phyloP scores from a whole-genome alignment of 2,797 vertebrate species.

The Aselliscus stoliczkanus region DNA sequence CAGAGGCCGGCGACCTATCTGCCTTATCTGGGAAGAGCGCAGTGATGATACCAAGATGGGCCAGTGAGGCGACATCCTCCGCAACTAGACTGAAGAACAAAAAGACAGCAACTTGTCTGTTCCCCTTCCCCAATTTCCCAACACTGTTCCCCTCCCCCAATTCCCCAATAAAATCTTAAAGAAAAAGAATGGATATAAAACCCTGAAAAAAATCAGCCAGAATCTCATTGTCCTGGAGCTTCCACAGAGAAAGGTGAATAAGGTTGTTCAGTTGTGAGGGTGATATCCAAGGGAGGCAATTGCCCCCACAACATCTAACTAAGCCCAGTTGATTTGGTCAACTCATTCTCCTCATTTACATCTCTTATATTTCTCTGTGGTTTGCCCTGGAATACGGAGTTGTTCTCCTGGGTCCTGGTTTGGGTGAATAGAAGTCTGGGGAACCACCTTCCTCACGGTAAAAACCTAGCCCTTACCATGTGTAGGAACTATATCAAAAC shows the following conservation, averaged over 20 bases:
- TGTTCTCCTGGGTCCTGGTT: not conserved
- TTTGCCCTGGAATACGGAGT: not conserved
- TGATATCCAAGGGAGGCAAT: not conserved
- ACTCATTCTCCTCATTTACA: not conserved
- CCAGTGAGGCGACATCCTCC: too few species aligned
- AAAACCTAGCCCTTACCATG: not conserved
- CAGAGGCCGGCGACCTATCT: too few species aligned
- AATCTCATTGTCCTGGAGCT: not conserved
- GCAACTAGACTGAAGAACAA: too few species aligned
- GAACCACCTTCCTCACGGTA: not conserved
- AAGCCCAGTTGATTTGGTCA: not conserved
- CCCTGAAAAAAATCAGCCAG: not conserved
- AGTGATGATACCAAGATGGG: too few species aligned
- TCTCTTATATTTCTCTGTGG: not conserved
- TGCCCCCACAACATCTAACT: not conserved
- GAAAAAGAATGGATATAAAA: not conserved
- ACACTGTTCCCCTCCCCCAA: too few species aligned
- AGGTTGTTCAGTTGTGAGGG: not conserved
- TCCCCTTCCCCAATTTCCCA: too few species aligned
- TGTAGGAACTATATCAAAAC: not conserved
- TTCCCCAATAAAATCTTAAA: too few species aligned
- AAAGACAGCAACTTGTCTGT: too few species aligned
- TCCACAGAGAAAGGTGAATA: not conserved
- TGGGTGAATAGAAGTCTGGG: not conserved
- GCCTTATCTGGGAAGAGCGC: too few species aligned